Conservation (phyloP, 2,888 invertebrate species). For the Seira musarum region DNA sequence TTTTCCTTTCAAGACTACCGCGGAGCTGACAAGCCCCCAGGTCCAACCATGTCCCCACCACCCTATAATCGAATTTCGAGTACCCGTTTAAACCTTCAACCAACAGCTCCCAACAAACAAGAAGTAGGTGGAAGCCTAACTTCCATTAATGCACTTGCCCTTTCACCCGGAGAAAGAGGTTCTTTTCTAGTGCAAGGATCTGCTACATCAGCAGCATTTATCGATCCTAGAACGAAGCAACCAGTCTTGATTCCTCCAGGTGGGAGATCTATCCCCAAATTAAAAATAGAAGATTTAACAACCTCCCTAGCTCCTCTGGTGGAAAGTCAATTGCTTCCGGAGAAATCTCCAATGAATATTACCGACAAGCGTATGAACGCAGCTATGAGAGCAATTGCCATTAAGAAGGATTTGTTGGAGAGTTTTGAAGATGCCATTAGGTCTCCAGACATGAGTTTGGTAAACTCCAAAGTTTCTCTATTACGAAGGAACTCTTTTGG, state of each 20-base stretch:
- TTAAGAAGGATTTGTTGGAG: slow-evolving; percentile 30
- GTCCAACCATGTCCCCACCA: slow-evolving; percentile 27
- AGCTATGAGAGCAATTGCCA: not conserved
- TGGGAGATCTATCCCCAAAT: slow-evolving; percentile 36
- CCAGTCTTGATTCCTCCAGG: slow-evolving; percentile 32
- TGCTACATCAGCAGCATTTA: slow-evolving; percentile 10
- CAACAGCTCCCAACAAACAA: no score
- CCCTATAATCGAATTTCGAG: slow-evolving; percentile 28
- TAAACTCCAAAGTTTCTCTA: slow-evolving; percentile 35
- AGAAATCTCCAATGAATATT: not conserved
- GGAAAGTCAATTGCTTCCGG: slow-evolving; percentile 24
- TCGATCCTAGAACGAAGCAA: slow-evolving; percentile 29
- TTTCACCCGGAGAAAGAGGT: slow-evolving; percentile 26
- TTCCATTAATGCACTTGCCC: no score
- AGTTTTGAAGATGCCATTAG: slow-evolving; percentile 38
- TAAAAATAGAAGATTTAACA: slow-evolving; percentile 39
- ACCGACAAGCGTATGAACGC: slow-evolving; percentile 17
- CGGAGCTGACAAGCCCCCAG: slow-evolving; percentile 36
- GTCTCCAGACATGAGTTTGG: slow-evolving; percentile 25
- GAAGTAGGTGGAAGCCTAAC: no score
- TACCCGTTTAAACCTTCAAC: no score
- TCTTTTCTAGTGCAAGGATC: not conserved
- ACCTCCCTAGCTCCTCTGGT: slow-evolving; percentile 31
- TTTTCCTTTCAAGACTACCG: slow-evolving; percentile 22
- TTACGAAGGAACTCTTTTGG: slow-evolving; percentile 2